Evolutionary conservation across 2,113 vertebrate genomes (phyloP).

Genomic region (Ceuthmochares aereus): DNA sequence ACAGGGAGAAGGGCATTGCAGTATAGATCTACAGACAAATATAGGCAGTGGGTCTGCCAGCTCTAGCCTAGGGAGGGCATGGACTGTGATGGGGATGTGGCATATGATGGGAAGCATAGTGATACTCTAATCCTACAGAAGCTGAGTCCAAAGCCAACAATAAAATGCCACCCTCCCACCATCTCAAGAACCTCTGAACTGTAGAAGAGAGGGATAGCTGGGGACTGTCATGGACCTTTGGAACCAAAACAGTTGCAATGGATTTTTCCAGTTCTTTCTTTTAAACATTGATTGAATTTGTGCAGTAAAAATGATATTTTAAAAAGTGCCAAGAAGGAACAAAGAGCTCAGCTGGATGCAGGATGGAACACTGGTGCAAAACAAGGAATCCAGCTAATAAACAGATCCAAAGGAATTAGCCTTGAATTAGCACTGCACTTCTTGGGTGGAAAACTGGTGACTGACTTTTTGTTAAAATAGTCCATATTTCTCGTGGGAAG

Average conservation of each 20-base stretch:
- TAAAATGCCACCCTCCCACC: not conserved
- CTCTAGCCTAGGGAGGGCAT: not conserved
- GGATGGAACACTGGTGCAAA: not conserved
- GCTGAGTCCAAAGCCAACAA: not conserved
- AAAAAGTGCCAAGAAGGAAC: not conserved
- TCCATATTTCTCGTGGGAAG: conserved; percentile 66
- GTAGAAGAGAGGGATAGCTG: not conserved
- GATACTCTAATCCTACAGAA: not conserved
- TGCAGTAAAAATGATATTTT: not conserved
- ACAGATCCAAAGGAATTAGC: not conserved
- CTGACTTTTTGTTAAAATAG: conserved; percentile 46
- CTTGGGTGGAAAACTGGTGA: conserved; percentile 11
- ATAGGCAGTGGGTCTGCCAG: not conserved
- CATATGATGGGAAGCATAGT: not conserved
- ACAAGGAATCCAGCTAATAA: not conserved
- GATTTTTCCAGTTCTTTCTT: not conserved
- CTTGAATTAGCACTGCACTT: not conserved
- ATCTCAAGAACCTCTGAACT: not conserved
- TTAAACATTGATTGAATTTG: not conserved
- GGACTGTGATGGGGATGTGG: not conserved
- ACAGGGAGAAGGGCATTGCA: not conserved
- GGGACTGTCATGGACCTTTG: not conserved
- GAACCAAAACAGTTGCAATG: not conserved
- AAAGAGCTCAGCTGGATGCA: not conserved
- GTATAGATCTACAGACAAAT: not conserved